phyloP scores from a whole-genome alignment of 2,888 invertebrate species.

The Leuctra nigra region DNA sequence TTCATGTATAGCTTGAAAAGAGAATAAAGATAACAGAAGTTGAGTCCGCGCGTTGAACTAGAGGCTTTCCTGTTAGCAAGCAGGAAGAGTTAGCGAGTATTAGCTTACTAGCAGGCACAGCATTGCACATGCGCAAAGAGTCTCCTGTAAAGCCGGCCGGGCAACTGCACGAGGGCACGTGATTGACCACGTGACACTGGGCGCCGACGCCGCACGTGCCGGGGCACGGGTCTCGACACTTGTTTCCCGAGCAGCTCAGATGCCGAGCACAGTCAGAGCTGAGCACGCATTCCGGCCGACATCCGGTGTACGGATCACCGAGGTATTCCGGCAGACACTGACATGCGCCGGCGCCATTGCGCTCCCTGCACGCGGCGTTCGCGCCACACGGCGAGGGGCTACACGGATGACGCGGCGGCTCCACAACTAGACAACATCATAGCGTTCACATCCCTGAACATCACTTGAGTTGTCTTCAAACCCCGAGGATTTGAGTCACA shows the following conservation, averaged over 20 bases:
- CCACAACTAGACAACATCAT: no score
- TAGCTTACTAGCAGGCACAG: constrained; percentile 33
- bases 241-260: constrained; percentile 68
- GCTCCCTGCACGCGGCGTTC: constrained; percentile 70
- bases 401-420: constrained; percentile 62
- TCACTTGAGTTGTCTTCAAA: no score
- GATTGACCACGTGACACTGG: constrained; percentile 66
- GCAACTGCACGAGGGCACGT: constrained; percentile 71
- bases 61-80: no score
- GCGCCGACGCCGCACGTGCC: constrained; percentile 72
- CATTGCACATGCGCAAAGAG: constrained; percentile 56
- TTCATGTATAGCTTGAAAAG: no score
- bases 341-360: constrained; percentile 69
- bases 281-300: constrained; percentile 74
- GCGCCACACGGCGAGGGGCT: constrained; percentile 73
- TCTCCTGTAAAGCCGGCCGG: constrained; percentile 64
- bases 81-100: constrained; percentile 26
- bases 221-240: constrained; percentile 71
- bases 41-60: no score
- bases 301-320: constrained; percentile 71
- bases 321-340: constrained; percentile 65
- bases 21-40: constrained; percentile 7
- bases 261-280: constrained; percentile 66
- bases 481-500: no score
- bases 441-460: no score